phyloP scores from a whole-genome alignment of 2,113 vertebrate species.

The Alouatta palliata region DNA sequence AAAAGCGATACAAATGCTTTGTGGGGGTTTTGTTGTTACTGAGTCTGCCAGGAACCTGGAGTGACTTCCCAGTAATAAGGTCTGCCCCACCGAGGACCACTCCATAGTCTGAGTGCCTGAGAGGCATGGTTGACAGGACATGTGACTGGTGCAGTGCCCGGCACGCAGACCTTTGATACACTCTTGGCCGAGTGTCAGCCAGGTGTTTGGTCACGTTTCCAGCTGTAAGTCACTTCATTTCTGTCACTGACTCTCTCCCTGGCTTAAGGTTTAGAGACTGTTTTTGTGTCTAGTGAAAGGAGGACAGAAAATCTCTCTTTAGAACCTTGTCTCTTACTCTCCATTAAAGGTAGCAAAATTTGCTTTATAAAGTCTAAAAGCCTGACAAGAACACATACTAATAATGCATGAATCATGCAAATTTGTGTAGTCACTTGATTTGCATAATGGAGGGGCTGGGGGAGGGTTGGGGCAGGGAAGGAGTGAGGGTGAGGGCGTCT shows the following conservation, averaged over 20 bases:
- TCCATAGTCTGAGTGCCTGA: accelerated
- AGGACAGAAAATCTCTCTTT: constrained; percentile 30
- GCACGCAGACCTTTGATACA: neutral
- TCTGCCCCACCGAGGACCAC: neutral
- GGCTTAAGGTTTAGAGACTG: neutral
- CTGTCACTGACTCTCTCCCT: neutral
- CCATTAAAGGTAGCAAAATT: constrained; percentile 52
- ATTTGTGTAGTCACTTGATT: constrained; percentile 51
- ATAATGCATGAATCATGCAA: constrained; percentile 63
- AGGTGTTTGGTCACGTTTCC: neutral
- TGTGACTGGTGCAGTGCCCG: accelerated
- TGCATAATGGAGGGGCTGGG: constrained; percentile 64
- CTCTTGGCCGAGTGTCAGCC: neutral
- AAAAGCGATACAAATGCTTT: accelerated
- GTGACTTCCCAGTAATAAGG: neutral
- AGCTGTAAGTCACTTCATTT: neutral
- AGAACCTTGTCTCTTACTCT: constrained; percentile 33
- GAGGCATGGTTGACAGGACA: accelerated
- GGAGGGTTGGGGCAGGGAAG: neutral
- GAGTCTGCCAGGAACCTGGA: neutral
- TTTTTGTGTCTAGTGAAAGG: constrained; percentile 25
- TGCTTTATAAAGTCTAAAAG: constrained; percentile 60
- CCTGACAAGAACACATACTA: constrained; percentile 38
- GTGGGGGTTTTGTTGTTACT: neutral
- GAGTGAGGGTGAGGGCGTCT: neutral